These are phyloP conservation scores for Opisthograptis luteolata DNA, from an alignment of 2,888 invertebrate genomes.

Conservation along the genomic window DNA sequence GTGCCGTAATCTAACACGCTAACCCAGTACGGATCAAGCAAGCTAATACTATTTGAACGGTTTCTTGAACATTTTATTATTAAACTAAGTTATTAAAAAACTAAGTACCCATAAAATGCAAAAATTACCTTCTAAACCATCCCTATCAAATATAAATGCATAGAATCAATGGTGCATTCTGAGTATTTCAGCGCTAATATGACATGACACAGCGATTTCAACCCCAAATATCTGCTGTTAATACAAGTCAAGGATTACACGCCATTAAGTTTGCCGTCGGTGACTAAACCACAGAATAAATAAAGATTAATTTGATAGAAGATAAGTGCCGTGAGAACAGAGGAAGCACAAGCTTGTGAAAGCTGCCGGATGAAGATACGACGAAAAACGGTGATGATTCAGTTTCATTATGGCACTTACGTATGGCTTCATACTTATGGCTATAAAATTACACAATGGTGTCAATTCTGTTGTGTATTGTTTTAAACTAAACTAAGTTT, in stretches of 20 bases:
- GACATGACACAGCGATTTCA: slow-evolving; percentile 51
- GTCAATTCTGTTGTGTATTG: too few relatives aligned
- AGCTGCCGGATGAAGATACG: not conserved
- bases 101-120: not conserved
- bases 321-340: slow-evolving; percentile 73
- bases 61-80: too few relatives aligned
- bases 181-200: slow-evolving; percentile 48
- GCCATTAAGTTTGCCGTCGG: slow-evolving; percentile 70
- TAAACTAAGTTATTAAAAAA: too few relatives aligned
- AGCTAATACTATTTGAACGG: too few relatives aligned
- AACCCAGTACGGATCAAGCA: too few relatives aligned
- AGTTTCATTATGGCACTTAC: too few relatives aligned
- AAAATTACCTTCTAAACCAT: not conserved
- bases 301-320: slow-evolving; percentile 74
- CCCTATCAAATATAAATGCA: slow-evolving; percentile 25
- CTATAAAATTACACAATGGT: too few relatives aligned
- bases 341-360: slow-evolving; percentile 31
- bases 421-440: too few relatives aligned
- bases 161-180: slow-evolving; percentile 34
- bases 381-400: too few relatives aligned
- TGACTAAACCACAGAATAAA: slow-evolving; percentile 74
- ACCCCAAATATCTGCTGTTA: slow-evolving; percentile 74
- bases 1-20: too few relatives aligned
- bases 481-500: too few relatives aligned
- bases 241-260: slow-evolving; percentile 73